Conservation (phyloP, 2,113 vertebrate species). For the Eolophus roseicapilla region DNA sequence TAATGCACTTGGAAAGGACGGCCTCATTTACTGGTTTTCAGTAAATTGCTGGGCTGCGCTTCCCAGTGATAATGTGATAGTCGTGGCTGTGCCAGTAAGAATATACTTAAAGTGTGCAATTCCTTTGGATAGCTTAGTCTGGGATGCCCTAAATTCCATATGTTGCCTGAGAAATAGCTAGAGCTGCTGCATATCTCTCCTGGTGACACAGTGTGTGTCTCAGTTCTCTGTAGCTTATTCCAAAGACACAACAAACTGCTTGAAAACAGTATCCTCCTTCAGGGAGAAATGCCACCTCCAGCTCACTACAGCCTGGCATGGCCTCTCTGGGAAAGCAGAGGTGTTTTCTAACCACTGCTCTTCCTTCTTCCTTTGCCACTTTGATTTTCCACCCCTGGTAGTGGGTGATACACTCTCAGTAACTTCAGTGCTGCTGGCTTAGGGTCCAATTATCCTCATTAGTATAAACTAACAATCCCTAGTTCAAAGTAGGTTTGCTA, state of each 20-base stretch:
- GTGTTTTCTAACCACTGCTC: neutral
- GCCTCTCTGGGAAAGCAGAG: neutral
- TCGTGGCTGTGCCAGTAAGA: neutral
- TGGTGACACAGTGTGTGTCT: accelerated
- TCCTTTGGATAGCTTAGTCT: neutral
- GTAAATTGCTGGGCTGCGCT: neutral
- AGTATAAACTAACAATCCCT: neutral
- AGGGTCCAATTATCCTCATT: neutral
- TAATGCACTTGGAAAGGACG: neutral
- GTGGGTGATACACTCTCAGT: neutral
- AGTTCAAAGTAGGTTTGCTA: neutral
- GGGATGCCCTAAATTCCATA: neutral
- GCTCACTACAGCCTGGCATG: neutral
- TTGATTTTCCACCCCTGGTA: neutral
- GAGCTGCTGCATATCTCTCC: neutral
- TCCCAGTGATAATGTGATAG: neutral
- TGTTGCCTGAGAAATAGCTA: accelerated
- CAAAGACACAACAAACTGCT: neutral
- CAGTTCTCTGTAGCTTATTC: neutral
- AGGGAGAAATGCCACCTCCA: neutral
- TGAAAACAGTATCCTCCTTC: neutral
- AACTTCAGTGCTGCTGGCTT: neutral
- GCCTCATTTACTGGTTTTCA: neutral
- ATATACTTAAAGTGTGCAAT: accelerated
- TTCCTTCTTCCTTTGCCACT: neutral